Conservation (phyloP, 2,797 vertebrate species). For the Neoniphon sammara region DNA sequence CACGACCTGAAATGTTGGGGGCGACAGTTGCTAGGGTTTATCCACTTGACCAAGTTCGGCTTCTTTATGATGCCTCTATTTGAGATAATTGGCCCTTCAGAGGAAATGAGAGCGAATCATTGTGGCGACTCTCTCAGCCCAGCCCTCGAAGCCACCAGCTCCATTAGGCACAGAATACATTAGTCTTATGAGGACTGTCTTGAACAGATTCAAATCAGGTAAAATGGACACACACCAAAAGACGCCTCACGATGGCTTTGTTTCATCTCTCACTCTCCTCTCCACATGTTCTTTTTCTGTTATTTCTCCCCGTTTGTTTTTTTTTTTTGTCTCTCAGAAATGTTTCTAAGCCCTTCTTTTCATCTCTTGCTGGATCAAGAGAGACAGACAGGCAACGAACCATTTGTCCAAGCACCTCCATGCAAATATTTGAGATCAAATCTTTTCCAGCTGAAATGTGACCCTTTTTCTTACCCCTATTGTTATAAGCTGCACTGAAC, state of each 20-base stretch:
- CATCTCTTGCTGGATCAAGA: slow-evolving; percentile 15
- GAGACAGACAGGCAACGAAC: slow-evolving; percentile 5
- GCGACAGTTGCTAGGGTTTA: slow-evolving; percentile 55
- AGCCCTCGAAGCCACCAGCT: slow-evolving; percentile 70
- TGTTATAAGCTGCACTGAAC: slow-evolving; percentile 17
- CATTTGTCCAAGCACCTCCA: slow-evolving; percentile 22
- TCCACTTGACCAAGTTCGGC: slow-evolving; percentile 72
- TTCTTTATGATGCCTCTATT: slow-evolving; percentile 77
- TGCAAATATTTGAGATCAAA: slow-evolving; percentile 16
- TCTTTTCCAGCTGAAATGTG: slow-evolving; percentile 5
- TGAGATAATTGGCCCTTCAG: slow-evolving; percentile 84
- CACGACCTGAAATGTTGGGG: slow-evolving; percentile 54
- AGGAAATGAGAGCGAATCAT: slow-evolving; percentile 80
- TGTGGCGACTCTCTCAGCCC: slow-evolving; percentile 68
- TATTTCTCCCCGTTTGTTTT: slow-evolving; percentile 23
- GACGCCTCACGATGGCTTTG: slow-evolving; percentile 42
- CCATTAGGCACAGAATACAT: slow-evolving; percentile 81
- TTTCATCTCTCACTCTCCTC: slow-evolving; percentile 31
- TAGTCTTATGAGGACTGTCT: slow-evolving; percentile 70
- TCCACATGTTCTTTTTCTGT: slow-evolving; percentile 25
- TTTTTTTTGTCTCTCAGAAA: slow-evolving; percentile 36
- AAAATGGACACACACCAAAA: slow-evolving; percentile 62
- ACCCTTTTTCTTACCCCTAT: background rate
- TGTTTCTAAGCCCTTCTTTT: slow-evolving; percentile 25
- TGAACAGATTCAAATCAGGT: slow-evolving; percentile 74